A percentile compares a stretch with the other conserved stretches of the same genome.
Conservation (phyloP, 2,113 vertebrate genomes). For the Leucopsar rothschildi region DNA sequence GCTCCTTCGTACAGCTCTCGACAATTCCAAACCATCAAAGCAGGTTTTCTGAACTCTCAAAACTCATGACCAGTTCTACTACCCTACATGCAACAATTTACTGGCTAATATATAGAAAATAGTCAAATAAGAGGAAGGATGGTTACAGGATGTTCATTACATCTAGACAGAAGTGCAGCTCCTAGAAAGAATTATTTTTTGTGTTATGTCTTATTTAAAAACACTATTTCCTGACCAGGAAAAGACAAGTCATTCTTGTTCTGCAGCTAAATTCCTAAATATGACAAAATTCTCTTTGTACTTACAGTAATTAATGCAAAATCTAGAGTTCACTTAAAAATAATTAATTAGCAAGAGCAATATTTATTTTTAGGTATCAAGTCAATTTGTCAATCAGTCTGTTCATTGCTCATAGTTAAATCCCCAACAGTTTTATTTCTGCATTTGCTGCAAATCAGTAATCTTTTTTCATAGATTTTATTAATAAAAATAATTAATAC, state of each 20-base stretch:
- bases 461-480: background rate
- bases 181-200: background rate
- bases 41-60: background rate
- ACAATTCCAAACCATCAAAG: background rate
- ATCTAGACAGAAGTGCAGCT: background rate
- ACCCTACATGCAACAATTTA: background rate
- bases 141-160: background rate
- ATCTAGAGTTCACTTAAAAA: background rate
- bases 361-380: background rate
- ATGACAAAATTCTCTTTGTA: background rate
- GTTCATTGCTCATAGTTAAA: background rate
- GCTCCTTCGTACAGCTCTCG: accelerated
- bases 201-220: background rate
- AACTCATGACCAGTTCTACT: background rate
- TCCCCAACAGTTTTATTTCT: background rate
- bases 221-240: background rate
- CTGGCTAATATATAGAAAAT: background rate
- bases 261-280: background rate
- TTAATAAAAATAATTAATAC: background rate
- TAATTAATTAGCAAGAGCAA: background rate
- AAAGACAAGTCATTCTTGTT: background rate
- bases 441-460: background rate
- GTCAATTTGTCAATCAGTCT: background rate
- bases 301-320: background rate
- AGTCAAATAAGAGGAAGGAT: background rate